These are phyloP conservation scores for Cylindroiulus punctatus DNA, from an alignment of 2,888 invertebrate genomes.

Conservation along the genomic window DNA sequence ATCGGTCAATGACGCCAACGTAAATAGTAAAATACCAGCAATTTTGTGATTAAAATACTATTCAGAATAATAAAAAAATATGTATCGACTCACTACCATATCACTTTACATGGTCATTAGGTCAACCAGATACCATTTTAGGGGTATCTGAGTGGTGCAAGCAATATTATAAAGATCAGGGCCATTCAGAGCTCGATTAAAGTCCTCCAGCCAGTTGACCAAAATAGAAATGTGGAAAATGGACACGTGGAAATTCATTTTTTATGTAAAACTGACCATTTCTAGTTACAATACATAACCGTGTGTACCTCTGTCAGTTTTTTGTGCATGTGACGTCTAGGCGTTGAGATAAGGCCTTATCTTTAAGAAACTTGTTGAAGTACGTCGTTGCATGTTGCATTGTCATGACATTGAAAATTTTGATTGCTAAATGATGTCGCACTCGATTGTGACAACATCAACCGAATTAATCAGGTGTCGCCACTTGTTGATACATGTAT, in stretches of 20 bases:
- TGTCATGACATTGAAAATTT: no score
- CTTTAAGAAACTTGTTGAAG: no score
- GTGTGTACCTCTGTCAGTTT: background rate
- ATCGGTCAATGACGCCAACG: background rate
- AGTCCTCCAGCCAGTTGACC: background rate
- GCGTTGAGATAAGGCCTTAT: no score
- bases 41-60: background rate
- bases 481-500: no score
- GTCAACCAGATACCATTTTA: background rate
- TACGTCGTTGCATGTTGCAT: no score
- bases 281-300: background rate
- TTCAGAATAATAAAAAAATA: background rate
- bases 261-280: background rate
- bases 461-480: no score
- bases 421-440: no score
- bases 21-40: background rate
- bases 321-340: no score
- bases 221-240: background rate
- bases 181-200: background rate
- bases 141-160: background rate
- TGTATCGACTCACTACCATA: background rate
- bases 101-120: background rate
- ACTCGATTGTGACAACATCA: no score
- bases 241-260: background rate
- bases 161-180: background rate